Evolutionary conservation across 2,797 vertebrate species (phyloP).

Genomic region (Oceanodroma leucorhoa): DNA sequence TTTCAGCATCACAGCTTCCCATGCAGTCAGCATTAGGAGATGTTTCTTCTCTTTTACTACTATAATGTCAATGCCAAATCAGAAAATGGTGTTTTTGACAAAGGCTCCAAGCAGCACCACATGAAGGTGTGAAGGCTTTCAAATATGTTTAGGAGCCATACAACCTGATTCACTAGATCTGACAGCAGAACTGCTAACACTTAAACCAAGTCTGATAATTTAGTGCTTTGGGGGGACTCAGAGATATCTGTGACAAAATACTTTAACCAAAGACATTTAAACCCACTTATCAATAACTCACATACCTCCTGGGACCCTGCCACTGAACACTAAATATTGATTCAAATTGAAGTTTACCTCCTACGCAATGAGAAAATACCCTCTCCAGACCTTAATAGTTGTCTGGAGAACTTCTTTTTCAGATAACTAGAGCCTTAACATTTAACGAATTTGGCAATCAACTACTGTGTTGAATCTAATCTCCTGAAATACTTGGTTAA

Average conservation of each 20-base stretch:
- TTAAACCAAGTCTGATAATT: not conserved
- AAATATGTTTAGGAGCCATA: not conserved
- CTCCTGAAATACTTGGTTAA: not conserved
- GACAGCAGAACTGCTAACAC: slow-evolving; percentile 2
- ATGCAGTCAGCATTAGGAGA: not conserved
- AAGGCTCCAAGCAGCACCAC: not conserved
- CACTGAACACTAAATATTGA: not conserved
- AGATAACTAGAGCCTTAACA: not conserved
- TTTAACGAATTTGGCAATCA: not conserved
- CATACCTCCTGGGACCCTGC: not conserved
- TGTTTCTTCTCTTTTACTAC: not conserved
- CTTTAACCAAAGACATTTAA: not conserved
- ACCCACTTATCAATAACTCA: not conserved
- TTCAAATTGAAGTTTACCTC: not conserved
- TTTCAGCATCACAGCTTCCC: not conserved
- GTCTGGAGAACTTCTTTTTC: not conserved
- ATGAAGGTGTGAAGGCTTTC: not conserved
- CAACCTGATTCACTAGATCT: not conserved
- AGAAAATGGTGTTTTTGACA: not conserved
- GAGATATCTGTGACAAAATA: slow-evolving; percentile 7
- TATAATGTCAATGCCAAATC: not conserved
- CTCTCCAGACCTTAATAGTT: not conserved
- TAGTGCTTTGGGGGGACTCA: not conserved
- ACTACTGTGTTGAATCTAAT: not conserved
- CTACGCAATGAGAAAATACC: not conserved